Evolutionary conservation across 2,888 invertebrate species (phyloP), one percentile per base, ranked within the genome.

Genomic region (Drosophila aldrichi): DNA sequence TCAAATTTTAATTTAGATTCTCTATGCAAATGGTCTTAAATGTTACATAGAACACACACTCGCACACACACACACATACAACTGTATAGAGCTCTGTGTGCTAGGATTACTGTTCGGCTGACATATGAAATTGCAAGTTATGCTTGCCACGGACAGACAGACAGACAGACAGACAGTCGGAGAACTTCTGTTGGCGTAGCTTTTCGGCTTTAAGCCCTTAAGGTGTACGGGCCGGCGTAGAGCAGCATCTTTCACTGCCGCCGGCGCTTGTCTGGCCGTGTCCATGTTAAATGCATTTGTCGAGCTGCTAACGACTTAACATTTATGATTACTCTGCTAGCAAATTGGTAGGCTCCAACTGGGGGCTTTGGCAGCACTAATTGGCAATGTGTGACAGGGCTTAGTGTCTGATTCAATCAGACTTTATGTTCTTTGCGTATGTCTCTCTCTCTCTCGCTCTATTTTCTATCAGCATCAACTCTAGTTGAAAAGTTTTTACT

Each of bases 1-100:
- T 74, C 70, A 71, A 87, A 88, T 79, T 85, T 83, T 74, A 86
- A 85, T 88, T 85, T 77, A 71, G 70, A 75, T 79, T 85, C 79
- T 69, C 54, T 81, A 85, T 85, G 89, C 84, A 85, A 85, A 87
- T 79, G 74, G 68, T 60, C 69, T 62, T 71, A 86, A 88, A 87
- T 81, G 84, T 85, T 88, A 78, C 75, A 88, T 79, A 81, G 79
- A 75, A 75, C 55, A 70, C 52, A 60, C 43, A 52, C 25, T 38
- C n/a, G 10, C 22, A 22, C 22, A 34, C 25, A 36, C 36, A 16
- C 6, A 36, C 6, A 16, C 9, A 10, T 10, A 2, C 3, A 9
- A 10, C 10, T 32, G 32, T 2, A 14, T 2, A 36, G 14, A 36
- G 14, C 16, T 36, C 36, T 36, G 6, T 48, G 16, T 16, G 75